These are phyloP conservation scores for Neotragus moschatus DNA, from an alignment of 2,113 vertebrate genomes.

Conservation along the genomic window DNA sequence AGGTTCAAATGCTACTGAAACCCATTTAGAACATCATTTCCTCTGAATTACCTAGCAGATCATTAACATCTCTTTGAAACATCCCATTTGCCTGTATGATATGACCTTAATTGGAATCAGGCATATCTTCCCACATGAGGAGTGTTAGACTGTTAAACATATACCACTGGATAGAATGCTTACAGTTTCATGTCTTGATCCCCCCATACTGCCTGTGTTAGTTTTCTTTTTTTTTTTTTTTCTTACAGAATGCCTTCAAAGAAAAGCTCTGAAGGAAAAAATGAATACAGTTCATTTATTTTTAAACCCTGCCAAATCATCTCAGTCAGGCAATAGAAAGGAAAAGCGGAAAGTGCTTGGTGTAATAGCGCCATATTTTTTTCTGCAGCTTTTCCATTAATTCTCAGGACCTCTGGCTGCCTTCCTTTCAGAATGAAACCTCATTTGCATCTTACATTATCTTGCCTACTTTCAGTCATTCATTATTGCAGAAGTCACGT, in stretches of 20 bases:
- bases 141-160: not conserved
- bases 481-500: constrained; percentile 28
- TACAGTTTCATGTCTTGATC: not conserved
- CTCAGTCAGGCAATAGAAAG: constrained; percentile 50
- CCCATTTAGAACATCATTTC: not conserved
- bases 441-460: constrained; percentile 60
- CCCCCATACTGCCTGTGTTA: not conserved
- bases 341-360: constrained; percentile 10
- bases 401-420: constrained; percentile 45
- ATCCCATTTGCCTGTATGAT: not conserved
- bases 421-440: constrained; percentile 43
- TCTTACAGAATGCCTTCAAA: not conserved
- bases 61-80: not conserved
- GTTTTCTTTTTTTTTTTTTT: not conserved
- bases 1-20: not conserved
- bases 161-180: not conserved
- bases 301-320: constrained; percentile 71
- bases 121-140: not conserved
- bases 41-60: not conserved
- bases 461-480: constrained; percentile 14
- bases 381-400: not conserved
- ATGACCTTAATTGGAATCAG: not conserved
- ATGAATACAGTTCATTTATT: constrained; percentile 73
- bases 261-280: constrained; percentile 52
- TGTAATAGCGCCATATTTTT: constrained; percentile 45